Percentiles rank a stretch among this genome's conserved stretches.
Conservation (phyloP, 2,113 vertebrate genomes). For the Podiceps cristatus region DNA sequence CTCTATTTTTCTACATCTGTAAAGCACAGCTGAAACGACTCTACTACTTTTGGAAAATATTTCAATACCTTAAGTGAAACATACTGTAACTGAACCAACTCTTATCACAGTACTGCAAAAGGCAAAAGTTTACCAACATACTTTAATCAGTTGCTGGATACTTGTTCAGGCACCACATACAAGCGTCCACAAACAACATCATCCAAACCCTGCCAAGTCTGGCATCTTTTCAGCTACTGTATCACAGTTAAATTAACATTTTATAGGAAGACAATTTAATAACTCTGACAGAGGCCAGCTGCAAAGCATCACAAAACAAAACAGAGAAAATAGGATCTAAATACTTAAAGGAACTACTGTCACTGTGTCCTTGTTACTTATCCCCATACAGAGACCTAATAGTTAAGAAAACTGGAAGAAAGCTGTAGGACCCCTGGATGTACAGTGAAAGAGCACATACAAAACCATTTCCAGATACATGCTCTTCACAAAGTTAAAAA, state of each 20-base stretch:
- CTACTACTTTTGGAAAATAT: background rate
- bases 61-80: background rate
- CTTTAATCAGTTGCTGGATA: background rate
- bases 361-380: background rate
- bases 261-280: background rate
- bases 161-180: background rate
- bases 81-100: background rate
- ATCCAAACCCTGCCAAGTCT: background rate
- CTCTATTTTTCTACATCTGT: background rate
- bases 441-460: background rate
- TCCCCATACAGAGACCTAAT: background rate
- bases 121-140: background rate
- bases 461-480: background rate
- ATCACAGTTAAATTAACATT: background rate
- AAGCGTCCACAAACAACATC: background rate
- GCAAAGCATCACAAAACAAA: background rate
- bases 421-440: background rate
- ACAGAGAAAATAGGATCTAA: background rate
- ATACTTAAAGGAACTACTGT: background rate
- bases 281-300: background rate
- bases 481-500: background rate
- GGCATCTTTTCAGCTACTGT: background rate
- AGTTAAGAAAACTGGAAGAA: background rate
- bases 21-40: background rate
- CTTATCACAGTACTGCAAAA: background rate